phyloP scores from a whole-genome alignment of 2,113 vertebrate genomes.

The Leucopternis melanops region DNA sequence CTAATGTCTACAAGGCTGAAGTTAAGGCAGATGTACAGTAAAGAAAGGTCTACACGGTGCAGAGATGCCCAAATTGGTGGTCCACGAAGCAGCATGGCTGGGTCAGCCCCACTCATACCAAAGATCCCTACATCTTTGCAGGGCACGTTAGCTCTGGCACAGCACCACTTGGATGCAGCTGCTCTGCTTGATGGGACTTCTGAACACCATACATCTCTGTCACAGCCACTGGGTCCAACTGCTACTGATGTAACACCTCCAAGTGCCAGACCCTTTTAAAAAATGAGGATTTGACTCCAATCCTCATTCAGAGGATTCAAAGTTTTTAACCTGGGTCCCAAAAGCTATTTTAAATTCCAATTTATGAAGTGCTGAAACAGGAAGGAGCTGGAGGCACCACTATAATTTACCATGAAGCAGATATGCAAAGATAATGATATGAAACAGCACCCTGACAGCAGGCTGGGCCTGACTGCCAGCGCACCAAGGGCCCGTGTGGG shows the following conservation, averaged over 20 bases:
- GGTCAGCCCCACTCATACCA: neutral
- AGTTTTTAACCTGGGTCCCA: neutral
- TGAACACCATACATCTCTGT: neutral
- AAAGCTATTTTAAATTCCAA: neutral
- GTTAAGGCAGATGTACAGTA: neutral
- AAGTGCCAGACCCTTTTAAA: neutral
- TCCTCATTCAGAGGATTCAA: neutral
- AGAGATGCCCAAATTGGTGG: neutral
- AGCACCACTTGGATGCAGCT: neutral
- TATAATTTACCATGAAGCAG: neutral
- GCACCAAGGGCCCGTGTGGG: rapidly evolving
- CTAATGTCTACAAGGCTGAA: neutral
- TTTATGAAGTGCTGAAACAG: neutral
- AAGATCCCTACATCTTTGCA: neutral
- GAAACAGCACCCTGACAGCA: neutral
- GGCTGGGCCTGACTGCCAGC: neutral
- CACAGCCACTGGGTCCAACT: neutral
- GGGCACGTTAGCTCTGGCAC: neutral
- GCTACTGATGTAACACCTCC: neutral
- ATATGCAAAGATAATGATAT: neutral
- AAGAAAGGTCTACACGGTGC: neutral
- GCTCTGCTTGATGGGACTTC: neutral
- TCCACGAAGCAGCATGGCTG: neutral
- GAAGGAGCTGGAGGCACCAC: neutral
- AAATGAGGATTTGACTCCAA: neutral